Evolutionary conservation across 1,140 invertebrate species (phyloP), one percentile per base, ranked within the genome.

Genomic region (Meloidogyne chitwoodi): DNA sequence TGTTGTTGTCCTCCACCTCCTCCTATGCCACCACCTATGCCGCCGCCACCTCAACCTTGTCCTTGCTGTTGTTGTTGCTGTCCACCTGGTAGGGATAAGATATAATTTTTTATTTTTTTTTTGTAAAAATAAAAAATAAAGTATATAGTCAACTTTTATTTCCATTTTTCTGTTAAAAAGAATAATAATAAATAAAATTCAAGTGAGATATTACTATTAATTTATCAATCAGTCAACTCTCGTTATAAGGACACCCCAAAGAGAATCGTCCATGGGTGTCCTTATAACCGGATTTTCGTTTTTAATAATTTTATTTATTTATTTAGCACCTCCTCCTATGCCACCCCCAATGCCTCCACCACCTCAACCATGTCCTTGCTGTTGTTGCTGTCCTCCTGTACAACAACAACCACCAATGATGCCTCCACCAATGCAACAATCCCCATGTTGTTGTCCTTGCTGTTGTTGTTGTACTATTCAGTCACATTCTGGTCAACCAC

Each of bases 61-160:
- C 71, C 71, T 16, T 73, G 71, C 56, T 73, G 71, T 34, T 73
- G 71, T 73, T 73, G 71, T 61, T 73, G 71, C 27, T 34, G 29
- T 19, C 71, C 61, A 19, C 71, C 41, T 22, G 48, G 48, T 56
- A 6, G 16, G 38, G n/a, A n/a, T n/a, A n/a, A n/a, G n/a, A n/a
- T n/a, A n/a, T n/a, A n/a, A n/a, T n/a, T n/a, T n/a, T n/a, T n/a
- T n/a, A n/a, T n/a, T n/a, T n/a, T n/a, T n/a, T n/a, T n/a, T n/a
- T n/a, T n/a, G n/a, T n/a, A n/a, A n/a, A n/a, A n/a, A n/a, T n/a
- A n/a, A n/a, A n/a, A n/a, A n/a, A n/a, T n/a, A n/a, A n/a, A n/a
- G n/a, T n/a, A n/a, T n/a, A n/a, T n/a, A n/a, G n/a, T n/a, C n/a
- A n/a, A n/a, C n/a, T n/a, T n/a, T n/a, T n/a, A n/a, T n/a, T 11